These are phyloP conservation scores for Tauraco erythrolophus DNA, from an alignment of 2,113 vertebrate species.

Conservation along the genomic window DNA sequence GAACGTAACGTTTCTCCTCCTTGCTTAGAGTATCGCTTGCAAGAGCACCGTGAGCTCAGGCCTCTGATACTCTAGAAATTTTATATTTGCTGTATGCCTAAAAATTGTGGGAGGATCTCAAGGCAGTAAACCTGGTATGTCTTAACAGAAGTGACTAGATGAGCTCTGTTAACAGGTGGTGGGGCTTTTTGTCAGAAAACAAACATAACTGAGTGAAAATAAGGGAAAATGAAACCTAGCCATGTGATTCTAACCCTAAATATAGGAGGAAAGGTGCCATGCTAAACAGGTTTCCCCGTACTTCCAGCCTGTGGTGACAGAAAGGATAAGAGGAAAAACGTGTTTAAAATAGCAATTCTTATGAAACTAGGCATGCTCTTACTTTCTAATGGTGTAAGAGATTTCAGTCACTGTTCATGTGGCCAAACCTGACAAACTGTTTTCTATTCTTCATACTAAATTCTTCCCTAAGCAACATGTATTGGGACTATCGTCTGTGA, in stretches of 20 bases:
- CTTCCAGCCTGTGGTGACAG: neutral
- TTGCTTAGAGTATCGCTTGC: neutral
- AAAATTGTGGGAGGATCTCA: neutral
- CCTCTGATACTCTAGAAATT: neutral
- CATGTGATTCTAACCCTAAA: neutral
- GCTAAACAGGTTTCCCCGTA: neutral
- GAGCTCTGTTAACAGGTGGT: neutral
- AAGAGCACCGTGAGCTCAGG: neutral
- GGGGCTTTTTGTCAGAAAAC: neutral
- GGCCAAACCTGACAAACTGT: neutral
- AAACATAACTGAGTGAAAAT: neutral
- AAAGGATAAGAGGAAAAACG: neutral
- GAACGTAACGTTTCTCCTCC: accelerated
- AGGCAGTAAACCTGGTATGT: neutral
- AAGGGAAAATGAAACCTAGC: neutral
- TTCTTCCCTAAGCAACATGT: neutral
- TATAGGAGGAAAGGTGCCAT: neutral
- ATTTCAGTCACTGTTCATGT: neutral
- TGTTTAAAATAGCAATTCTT: neutral
- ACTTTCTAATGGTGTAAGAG: neutral
- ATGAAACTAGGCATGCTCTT: neutral
- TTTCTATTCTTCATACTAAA: neutral
- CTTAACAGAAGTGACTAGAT: neutral
- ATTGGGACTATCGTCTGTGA: neutral
- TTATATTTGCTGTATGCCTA: neutral